Evolutionary conservation across 2,888 invertebrate species (phyloP).

Genomic region (Pristionchus maxplancki): DNA sequence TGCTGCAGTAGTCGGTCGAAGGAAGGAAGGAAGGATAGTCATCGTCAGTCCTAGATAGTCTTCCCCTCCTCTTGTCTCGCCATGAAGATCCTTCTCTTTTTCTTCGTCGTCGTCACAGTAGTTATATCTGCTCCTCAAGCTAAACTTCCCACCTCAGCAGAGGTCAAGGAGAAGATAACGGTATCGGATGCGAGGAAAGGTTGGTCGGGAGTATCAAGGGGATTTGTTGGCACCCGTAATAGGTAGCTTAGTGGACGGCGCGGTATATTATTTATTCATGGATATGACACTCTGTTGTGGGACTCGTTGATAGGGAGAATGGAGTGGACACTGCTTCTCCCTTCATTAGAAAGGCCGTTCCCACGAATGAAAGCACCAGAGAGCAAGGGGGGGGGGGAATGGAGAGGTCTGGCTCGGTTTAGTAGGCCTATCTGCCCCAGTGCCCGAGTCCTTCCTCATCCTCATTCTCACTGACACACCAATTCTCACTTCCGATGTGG

Average conservation of each 20-base stretch:
- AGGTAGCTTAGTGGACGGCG: neutral
- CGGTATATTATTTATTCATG: slow-evolving; percentile 32
- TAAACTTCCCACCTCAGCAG: slow-evolving; percentile 1
- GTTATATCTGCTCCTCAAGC: neutral
- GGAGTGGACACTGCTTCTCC: neutral
- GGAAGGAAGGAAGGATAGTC: neutral
- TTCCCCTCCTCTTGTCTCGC: neutral
- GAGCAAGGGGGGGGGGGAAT: neutral
- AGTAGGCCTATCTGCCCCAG: neutral
- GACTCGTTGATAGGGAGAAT: slow-evolving; percentile 21
- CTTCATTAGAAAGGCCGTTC: neutral
- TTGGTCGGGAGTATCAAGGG: neutral
- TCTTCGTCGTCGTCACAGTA: neutral
- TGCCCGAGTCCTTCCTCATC: neutral
- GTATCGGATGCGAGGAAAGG: neutral
- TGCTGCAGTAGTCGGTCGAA: neutral
- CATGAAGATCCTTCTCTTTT: neutral
- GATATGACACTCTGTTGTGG: slow-evolving; percentile 3
- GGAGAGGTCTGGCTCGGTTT: neutral
- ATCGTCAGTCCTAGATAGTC: neutral
- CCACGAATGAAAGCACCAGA: neutral
- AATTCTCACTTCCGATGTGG: slow-evolving; percentile 40
- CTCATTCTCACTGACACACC: slow-evolving; percentile 45
- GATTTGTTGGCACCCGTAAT: neutral
- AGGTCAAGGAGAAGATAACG: neutral